A percentile compares a stretch with the other conserved stretches of the same genome.
These are phyloP conservation scores for Cottoperca gobio DNA, from an alignment of 2,797 vertebrate genomes.

Conservation along the genomic window DNA sequence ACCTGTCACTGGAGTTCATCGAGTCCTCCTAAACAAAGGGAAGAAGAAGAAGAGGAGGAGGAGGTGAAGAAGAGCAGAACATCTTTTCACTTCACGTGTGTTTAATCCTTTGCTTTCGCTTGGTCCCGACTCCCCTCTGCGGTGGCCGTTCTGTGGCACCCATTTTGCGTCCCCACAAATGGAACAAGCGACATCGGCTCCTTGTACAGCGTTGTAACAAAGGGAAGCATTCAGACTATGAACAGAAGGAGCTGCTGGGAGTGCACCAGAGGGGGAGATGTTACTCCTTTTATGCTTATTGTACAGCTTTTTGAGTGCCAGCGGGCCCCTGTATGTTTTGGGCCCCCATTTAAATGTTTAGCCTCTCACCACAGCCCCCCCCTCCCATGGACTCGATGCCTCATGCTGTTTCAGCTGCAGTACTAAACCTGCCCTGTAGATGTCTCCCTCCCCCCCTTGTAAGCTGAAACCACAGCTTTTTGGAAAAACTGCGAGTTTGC, in stretches of 20 bases:
- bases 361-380: constrained; percentile 32
- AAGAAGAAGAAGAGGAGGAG: constrained; percentile 30
- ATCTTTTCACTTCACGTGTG: constrained; percentile 47
- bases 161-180: constrained; percentile 46
- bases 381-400: constrained; percentile 46
- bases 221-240: constrained; percentile 52
- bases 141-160: constrained; percentile 58
- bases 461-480: constrained; percentile 52
- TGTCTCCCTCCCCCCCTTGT: constrained; percentile 53
- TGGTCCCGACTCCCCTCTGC: constrained; percentile 49
- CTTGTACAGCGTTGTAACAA: constrained; percentile 39
- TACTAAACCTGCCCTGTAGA: constrained; percentile 65
- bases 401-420: constrained; percentile 67
- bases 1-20: constrained; percentile 95
- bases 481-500: constrained; percentile 45
- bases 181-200: constrained; percentile 37
- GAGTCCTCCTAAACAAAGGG: constrained; percentile 90
- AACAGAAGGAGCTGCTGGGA: constrained; percentile 26
- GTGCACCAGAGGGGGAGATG: constrained; percentile 20
- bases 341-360: constrained; percentile 67
- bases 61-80: constrained; percentile 49
- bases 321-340: constrained; percentile 56
- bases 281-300: constrained; percentile 61
- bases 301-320: constrained; percentile 78
- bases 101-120: constrained; percentile 61